Conservation (phyloP, 2,797 vertebrate species). For the Acanthiza pusilla region DNA sequence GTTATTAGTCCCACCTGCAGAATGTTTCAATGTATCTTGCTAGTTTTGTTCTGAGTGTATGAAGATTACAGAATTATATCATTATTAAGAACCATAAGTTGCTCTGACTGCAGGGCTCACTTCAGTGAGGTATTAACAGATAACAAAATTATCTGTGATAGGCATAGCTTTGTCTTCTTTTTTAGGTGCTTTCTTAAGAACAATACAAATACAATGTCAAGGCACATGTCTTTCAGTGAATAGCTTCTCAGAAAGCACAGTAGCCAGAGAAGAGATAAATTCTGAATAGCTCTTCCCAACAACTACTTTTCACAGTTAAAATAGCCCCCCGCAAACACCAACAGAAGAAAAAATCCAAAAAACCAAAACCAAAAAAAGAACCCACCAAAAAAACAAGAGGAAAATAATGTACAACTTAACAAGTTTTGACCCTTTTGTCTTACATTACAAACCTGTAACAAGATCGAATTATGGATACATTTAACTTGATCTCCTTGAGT, state of each 20-base stretch:
- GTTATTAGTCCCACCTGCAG: neutral
- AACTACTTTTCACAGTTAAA: neutral
- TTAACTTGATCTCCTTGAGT: neutral
- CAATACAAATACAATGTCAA: neutral
- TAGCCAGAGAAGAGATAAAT: neutral
- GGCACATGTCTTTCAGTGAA: neutral
- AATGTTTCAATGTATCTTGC: neutral
- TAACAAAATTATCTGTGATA: neutral
- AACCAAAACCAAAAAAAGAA: neutral
- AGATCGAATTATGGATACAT: neutral
- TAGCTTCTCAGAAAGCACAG: neutral
- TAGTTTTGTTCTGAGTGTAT: neutral
- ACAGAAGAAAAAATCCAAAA: neutral
- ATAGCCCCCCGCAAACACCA: neutral
- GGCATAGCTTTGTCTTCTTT: neutral
- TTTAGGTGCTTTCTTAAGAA: neutral
- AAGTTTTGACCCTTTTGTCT: neutral
- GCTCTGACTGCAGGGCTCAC: neutral
- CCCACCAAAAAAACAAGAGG: neutral
- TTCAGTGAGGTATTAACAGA: neutral
- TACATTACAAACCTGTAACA: neutral
- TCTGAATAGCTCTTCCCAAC: neutral
- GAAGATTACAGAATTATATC: neutral
- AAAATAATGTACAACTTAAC: neutral
- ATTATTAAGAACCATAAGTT: neutral